Evolutionary conservation across 2,888 invertebrate species (phyloP), one percentile per base, ranked within the genome.

Genomic region (Ethmia dodecea): DNA sequence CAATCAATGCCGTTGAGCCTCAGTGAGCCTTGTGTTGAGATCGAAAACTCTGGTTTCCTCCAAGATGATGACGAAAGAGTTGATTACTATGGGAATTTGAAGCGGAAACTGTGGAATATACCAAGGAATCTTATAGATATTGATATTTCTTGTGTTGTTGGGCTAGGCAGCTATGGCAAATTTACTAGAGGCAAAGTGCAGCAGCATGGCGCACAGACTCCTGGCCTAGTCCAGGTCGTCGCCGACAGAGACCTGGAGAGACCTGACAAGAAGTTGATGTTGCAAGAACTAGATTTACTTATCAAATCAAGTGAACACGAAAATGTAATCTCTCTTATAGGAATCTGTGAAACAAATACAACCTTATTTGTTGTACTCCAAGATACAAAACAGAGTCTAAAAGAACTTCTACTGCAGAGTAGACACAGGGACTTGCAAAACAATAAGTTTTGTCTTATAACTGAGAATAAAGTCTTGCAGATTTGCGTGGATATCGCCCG

Each of bases 31-130:
- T 90, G 93, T 56, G 89, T 93, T 42, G 94, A 94, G 76, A 89
- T 93, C 64, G 94, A 94, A 66, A 94, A 94, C 61, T 89, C 92
- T 51, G 94, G 92, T 0, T 94, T 93, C 51, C 86, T 94, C 12
- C 90, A 91, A 12, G 94, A 94, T 52, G 92, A 92, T 43, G 88
- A 91, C 24, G 89, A 89, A 45, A 84, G 89, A 48, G 80, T 88
- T 1, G 92, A 93, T 56, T 89, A 93, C 55, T 94, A 93, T 56
- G 89, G 91, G 33, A 91, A 91, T 45, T 80, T 95, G 28, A 94
- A 93, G 61, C 89, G 92, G 49, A 92, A 91, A 61, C 83, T 95
- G 0, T 92, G 93, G 89, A 90, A 89, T 40, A 90, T 89, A 42
- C 92, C 94, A 0, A 88, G 91, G 43, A 93, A 90, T 57, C 88